These are phyloP conservation scores for Reticulitermes speratus DNA, from an alignment of 1,140 invertebrate genomes.

Conservation along the genomic window DNA sequence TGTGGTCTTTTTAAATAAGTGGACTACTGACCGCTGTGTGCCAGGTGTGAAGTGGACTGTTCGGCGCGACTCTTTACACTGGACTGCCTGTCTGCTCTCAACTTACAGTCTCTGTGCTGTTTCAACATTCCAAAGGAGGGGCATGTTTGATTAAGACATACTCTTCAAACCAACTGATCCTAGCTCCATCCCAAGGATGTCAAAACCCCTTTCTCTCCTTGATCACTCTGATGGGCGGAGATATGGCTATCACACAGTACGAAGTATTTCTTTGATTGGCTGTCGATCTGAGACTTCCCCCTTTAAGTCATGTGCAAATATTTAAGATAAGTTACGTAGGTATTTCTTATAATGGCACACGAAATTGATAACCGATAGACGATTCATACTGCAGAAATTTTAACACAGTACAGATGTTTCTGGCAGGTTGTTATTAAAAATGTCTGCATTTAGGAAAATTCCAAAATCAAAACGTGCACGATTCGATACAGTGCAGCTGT, in stretches of 20 bases:
- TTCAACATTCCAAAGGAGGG: not conserved
- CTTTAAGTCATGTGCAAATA: not conserved
- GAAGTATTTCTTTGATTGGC: not conserved
- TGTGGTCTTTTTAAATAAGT: too few species aligned
- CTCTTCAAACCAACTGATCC: too few species aligned
- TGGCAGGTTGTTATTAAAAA: too few species aligned
- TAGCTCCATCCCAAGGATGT: not conserved
- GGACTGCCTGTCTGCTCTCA: not conserved
- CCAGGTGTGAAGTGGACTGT: too few species aligned
- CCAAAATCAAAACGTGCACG: too few species aligned
- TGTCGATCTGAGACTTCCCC: conserved; percentile 12
- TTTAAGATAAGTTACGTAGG: not conserved
- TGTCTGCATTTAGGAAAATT: too few species aligned
- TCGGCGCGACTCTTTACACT: not conserved
- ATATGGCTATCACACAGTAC: not conserved
- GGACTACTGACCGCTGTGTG: too few species aligned
- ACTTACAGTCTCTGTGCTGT: not conserved
- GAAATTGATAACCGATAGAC: conserved; percentile 1
- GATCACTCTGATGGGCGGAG: not conserved
- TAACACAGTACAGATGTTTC: not conserved
- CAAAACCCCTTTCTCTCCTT: not conserved
- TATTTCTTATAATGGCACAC: not conserved
- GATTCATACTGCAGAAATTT: not conserved
- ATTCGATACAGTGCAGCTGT: too few species aligned
- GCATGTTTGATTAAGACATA: conserved; percentile 2